Evolutionary conservation across 2,888 invertebrate genomes (phyloP), one percentile per base, ranked within the genome.

Genomic region (Nomada ferruginata): DNA sequence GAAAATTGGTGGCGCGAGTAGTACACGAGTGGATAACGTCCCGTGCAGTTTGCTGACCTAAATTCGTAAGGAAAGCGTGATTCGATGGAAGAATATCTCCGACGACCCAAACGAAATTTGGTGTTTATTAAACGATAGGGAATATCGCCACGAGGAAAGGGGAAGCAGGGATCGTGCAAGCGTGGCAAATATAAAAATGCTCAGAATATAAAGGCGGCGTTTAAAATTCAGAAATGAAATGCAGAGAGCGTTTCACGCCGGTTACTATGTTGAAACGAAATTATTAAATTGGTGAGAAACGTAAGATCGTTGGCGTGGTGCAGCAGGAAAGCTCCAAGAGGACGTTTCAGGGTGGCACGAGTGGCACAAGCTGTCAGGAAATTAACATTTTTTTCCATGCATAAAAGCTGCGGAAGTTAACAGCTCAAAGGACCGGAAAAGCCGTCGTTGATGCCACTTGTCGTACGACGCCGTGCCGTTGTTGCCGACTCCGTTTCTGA

Each of bases 321-420:
- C 42, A 44, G 55, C n/a, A 59, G 68, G 68, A 74, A 74, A 53
- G 42, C 44, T 52, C 52, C 5, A n/a, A 71, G 79, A 47, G 79
- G 57, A 68, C 59, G 63, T 79, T 79, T 81, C 69, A 74, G 70
- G 74, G 68, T 70, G 42, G 53, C 18, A 79, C 61, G 57, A 82
- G 71, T 72, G 69, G 78, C 72, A 68, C 36, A 1, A 72, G 79
- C 72, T 71, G 72, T 61, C 61, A 75, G 83, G 80, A 85, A 85
- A 85, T 85, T 85, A 85, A 85, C 82, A 79, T 78, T 85, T 85
- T 84, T 76, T 72, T 76, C 70, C 71, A 64, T 73, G 72, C 60
- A 75, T 72, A 76, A 75, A 83, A 72, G 82, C 83, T 57, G 69
- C 60, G 74, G 75, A 79, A 72, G 79, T 84, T 82, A 72, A 68